A percentile compares a stretch with the other conserved stretches of the same genome.
Evolutionary conservation across 1,140 invertebrate species (phyloP).

Genomic region (Pseudomyrmex cubaensis): DNA sequence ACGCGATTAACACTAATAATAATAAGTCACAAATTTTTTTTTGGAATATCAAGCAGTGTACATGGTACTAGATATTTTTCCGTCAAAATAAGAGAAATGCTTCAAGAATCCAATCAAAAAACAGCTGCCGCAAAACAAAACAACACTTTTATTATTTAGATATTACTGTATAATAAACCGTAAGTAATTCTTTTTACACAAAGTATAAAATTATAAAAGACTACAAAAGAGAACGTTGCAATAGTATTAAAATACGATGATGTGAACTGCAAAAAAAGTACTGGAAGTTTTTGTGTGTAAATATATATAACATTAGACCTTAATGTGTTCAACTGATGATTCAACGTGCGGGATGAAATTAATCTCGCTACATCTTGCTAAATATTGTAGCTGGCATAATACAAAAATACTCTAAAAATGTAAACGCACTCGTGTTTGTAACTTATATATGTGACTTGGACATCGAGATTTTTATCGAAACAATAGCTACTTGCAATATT

Average conservation of each 20-base stretch:
- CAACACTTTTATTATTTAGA: neutral
- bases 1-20: constrained; percentile 70
- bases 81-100: constrained; percentile 38
- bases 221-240: constrained; percentile 64
- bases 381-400: constrained; percentile 68
- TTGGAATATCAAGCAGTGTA: constrained; percentile 65
- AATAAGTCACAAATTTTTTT: constrained; percentile 69
- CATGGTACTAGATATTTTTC: constrained; percentile 19
- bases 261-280: constrained; percentile 64
- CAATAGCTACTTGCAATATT: constrained; percentile 5
- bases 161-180: constrained; percentile 38
- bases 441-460: constrained; percentile 64
- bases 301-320: constrained; percentile 35
- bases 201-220: constrained; percentile 64
- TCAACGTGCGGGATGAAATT: constrained; percentile 31
- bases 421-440: constrained; percentile 58
- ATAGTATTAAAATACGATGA: constrained; percentile 62
- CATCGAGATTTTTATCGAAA: constrained; percentile 38
- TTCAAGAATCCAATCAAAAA: constrained; percentile 36
- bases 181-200: constrained; percentile 46
- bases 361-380: constrained; percentile 31
- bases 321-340: constrained; percentile 44
- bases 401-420: constrained; percentile 76
- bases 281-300: constrained; percentile 66
- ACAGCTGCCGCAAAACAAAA: constrained; percentile 35